phyloP scores from a whole-genome alignment of 2,888 invertebrate species.

The Polia nebulosa region DNA sequence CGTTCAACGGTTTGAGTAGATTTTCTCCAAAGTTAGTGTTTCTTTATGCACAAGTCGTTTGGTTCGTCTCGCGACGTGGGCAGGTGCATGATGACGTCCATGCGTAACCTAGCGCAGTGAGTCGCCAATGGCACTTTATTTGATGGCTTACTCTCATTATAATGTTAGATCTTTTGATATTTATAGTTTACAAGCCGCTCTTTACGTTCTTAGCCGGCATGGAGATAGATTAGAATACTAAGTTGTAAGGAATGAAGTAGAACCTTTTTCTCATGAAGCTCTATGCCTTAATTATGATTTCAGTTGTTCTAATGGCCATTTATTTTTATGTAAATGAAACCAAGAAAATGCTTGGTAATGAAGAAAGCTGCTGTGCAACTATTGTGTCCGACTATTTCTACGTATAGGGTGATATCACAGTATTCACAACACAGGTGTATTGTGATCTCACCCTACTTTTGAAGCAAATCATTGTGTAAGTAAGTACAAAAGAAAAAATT shows the following conservation, averaged over 20 bases:
- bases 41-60: slow-evolving; percentile 35
- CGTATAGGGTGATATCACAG: slow-evolving; percentile 12
- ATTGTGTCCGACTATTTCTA: slow-evolving; percentile 45
- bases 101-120: slow-evolving; percentile 68
- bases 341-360: not conserved
- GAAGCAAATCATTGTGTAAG: not conserved
- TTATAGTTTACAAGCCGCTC: slow-evolving; percentile 67
- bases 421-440: slow-evolving; percentile 41
- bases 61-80: slow-evolving; percentile 50
- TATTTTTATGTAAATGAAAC: not conserved
- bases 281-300: slow-evolving; percentile 6
- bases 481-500: not conserved
- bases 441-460: slow-evolving; percentile 27
- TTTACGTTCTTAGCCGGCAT: slow-evolving; percentile 61
- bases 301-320: not conserved
- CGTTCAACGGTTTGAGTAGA: slow-evolving; percentile 11
- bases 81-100: slow-evolving; percentile 72
- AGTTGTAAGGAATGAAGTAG: slow-evolving; percentile 27
- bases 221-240: slow-evolving; percentile 59
- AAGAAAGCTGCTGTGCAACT: too few relatives aligned
- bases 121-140: slow-evolving; percentile 73
- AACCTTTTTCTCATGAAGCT: not conserved
- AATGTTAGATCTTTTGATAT: slow-evolving; percentile 71
- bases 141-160: slow-evolving; percentile 73
- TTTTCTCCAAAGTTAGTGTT: slow-evolving; percentile 34